Evolutionary conservation across 2,888 invertebrate species (phyloP).

Genomic region (Biston stratarius): DNA sequence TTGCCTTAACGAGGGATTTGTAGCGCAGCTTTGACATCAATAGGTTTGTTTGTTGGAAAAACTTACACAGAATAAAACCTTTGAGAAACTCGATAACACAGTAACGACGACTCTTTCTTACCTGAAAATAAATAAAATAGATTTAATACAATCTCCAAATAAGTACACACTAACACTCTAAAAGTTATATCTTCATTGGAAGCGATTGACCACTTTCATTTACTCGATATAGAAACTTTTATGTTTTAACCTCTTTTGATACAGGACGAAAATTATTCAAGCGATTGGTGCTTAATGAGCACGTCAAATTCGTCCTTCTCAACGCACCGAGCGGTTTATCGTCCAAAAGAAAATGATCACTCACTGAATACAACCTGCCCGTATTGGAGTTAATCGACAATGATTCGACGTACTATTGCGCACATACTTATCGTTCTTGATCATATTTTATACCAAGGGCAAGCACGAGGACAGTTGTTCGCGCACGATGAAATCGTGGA

Average conservation of each 20-base stretch:
- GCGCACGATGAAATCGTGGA: constrained; percentile 25
- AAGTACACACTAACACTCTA: neutral
- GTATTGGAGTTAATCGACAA: constrained; percentile 37
- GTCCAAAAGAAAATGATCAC: constrained; percentile 27
- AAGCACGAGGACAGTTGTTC: constrained; percentile 29
- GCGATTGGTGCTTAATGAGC: constrained; percentile 23
- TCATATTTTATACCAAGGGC: neutral
- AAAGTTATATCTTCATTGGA: too few relatives aligned
- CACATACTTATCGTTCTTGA: constrained; percentile 25
- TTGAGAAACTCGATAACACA: constrained; percentile 47
- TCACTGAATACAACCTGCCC: constrained; percentile 32
- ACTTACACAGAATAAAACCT: constrained; percentile 58
- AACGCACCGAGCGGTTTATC: constrained; percentile 22
- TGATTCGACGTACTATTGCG: constrained; percentile 34
- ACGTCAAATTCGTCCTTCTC: constrained; percentile 20
- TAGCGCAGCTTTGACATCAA: constrained; percentile 53
- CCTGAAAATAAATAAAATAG: constrained; percentile 59
- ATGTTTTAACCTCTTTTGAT: neutral
- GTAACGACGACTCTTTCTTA: constrained; percentile 60
- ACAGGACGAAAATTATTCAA: constrained; percentile 15
- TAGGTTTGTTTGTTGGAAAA: constrained; percentile 51
- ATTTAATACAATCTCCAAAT: neutral
- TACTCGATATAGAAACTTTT: neutral
- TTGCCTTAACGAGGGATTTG: constrained; percentile 54
- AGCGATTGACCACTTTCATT: too few relatives aligned